These are phyloP conservation scores for Drosophila putrida DNA, from an alignment of 2,888 invertebrate species.

Conservation along the genomic window DNA sequence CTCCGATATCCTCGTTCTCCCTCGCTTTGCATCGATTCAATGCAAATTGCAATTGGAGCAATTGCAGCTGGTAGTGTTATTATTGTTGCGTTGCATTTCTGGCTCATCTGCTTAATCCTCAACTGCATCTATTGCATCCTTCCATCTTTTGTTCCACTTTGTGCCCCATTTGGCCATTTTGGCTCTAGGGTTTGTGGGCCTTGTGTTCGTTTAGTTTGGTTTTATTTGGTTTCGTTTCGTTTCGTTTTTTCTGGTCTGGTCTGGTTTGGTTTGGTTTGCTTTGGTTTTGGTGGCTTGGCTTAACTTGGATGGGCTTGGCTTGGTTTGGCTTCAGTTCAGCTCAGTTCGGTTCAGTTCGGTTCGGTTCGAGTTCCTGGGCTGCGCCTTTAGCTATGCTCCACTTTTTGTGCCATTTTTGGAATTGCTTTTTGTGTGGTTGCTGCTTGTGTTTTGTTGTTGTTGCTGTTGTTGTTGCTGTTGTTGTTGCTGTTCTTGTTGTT, in stretches of 20 bases:
- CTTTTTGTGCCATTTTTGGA: conserved; percentile 68
- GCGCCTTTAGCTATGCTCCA: conserved; percentile 70
- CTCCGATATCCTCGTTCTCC: not conserved
- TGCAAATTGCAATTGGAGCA: conserved; percentile 33
- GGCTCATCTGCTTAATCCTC: conserved; percentile 54
- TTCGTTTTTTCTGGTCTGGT: conserved; percentile 26
- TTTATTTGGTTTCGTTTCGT: conserved; percentile 26
- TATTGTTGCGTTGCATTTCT: conserved; percentile 38
- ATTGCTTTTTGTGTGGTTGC: conserved; percentile 72
- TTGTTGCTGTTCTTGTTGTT: conserved; percentile 22
- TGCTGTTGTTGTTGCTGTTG: conserved; percentile 13
- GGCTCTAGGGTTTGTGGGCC: conserved; percentile 19
- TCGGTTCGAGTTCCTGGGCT: conserved; percentile 1
- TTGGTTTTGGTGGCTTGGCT: conserved; percentile 18
- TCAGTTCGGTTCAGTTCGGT: conserved; percentile 10
- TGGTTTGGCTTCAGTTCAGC: conserved; percentile 19
- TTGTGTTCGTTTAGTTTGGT: conserved; percentile 21
- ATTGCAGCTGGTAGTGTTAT: conserved; percentile 24
- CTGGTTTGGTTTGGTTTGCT: conserved; percentile 24
- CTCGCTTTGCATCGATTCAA: conserved; percentile 1
- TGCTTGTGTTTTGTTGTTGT: conserved; percentile 2
- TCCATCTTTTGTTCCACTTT: conserved; percentile 3
- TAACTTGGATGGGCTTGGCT: conserved; percentile 5
- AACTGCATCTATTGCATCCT: conserved; percentile 22
- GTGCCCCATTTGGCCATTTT: conserved; percentile 26